Percentiles rank a stretch among this genome's conserved stretches.
Conservation (phyloP, 2,888 invertebrate genomes). For the Pristionchus maxplancki region DNA sequence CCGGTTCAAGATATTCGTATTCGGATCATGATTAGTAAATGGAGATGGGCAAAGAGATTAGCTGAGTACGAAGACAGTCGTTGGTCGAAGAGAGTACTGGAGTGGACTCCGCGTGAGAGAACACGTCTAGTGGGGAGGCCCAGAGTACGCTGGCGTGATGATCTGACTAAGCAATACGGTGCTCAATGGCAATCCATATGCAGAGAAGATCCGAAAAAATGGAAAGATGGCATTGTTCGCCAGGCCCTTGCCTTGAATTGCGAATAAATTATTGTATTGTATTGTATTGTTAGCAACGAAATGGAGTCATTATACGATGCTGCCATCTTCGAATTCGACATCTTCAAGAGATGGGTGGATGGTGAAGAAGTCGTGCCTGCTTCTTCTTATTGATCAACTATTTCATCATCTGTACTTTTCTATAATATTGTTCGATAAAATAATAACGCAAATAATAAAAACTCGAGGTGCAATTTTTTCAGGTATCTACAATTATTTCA, state of each 20-base stretch:
- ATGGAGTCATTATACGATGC: too few relatives aligned
- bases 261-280: conserved; percentile 32
- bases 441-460: too few relatives aligned
- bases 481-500: too few relatives aligned
- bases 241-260: not conserved
- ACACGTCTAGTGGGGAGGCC: not conserved
- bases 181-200: not conserved
- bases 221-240: not conserved
- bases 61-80: not conserved
- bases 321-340: too few relatives aligned
- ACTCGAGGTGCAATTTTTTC: too few relatives aligned
- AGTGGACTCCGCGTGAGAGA: not conserved
- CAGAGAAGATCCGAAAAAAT: not conserved
- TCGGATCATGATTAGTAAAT: not conserved
- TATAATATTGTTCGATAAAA: too few relatives aligned
- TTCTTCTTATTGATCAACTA: too few relatives aligned
- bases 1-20: not conserved
- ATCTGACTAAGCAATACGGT: not conserved
- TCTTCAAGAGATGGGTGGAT: too few relatives aligned
- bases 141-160: not conserved
- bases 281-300: too few relatives aligned
- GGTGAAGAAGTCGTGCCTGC: too few relatives aligned
- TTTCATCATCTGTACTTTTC: too few relatives aligned
- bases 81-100: not conserved
- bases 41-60: not conserved